Percentiles rank a stretch among this genome's conserved stretches.
Evolutionary conservation across 2,113 vertebrate genomes (phyloP).

Genomic region (Osmerus mordax): DNA sequence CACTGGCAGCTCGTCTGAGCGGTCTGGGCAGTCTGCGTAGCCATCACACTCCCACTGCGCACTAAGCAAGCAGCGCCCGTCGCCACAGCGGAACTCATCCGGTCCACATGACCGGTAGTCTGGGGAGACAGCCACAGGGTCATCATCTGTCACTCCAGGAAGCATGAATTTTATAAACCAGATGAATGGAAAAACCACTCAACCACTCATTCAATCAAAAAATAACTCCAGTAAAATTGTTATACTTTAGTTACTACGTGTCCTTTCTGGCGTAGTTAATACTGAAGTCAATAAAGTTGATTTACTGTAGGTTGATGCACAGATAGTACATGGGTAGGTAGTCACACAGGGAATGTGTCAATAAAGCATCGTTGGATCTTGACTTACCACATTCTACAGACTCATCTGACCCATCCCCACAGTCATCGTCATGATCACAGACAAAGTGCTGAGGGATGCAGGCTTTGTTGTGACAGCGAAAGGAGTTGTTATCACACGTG

Average conservation of each 20-base stretch:
- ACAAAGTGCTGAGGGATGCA: conserved; percentile 92
- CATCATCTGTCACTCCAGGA: conserved; percentile 14
- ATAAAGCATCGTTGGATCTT: not conserved
- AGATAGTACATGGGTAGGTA: not conserved
- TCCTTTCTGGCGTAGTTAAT: not conserved
- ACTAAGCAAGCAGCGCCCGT: conserved; percentile 90
- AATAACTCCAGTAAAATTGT: not conserved
- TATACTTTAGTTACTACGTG: not conserved
- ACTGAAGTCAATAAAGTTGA: not conserved
- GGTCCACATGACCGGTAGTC: conserved; percentile 84
- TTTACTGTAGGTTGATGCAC: not conserved
- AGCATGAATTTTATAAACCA: not conserved
- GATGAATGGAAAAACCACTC: not conserved
- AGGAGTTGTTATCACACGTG: conserved; percentile 92
- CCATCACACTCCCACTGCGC: conserved; percentile 95
- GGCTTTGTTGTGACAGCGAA: conserved; percentile 87
- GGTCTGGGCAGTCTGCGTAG: conserved; percentile 91
- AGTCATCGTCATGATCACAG: conserved; percentile 95
- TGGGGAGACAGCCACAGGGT: conserved; percentile 50
- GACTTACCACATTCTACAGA: conserved; percentile 88
- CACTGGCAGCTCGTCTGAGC: conserved; percentile 91
- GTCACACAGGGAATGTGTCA: conserved; percentile 8
- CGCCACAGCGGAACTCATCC: conserved; percentile 88
- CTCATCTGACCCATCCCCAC: conserved; percentile 94
- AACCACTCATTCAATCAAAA: not conserved